Evolutionary conservation across 1,140 invertebrate genomes (phyloP), one percentile per base, ranked within the genome.

Genomic region (Apis dorsata): DNA sequence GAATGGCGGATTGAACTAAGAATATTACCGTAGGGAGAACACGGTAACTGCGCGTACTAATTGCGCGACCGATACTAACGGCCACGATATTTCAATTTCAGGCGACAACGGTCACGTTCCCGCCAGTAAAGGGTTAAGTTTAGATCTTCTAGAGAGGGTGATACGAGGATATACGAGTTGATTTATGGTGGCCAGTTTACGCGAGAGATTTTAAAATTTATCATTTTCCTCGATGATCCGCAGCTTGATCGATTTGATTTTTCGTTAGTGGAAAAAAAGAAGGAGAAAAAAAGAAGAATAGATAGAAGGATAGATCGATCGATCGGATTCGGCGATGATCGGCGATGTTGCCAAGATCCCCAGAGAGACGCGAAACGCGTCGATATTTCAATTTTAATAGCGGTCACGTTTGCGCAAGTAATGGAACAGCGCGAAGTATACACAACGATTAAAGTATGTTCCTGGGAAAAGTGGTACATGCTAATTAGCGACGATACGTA

Each of bases 1-100:
- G 49, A 83, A 72, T 44, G 34, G 72, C 55, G 19, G 74, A 69
- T 49, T 71, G 76, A 87, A 70, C 85, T 89, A 89, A 90, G 89
- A 86, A 90, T 87, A 87, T 90, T 81, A 81, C 83, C 87, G 68
- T 69, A 15, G 85, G 79, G 85, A 88, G 66, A 81, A 81, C 81
- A 74, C 75, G 78, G 83, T 89, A 90, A 90, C 81, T 81, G 79
- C 83, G 79, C 84, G 85, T 89, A 87, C 85, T 90, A 90, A 87
- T 86, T 86, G 77, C 69, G 66, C 51, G 68, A 66, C 28, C 63
- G 62, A 77, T 80, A 76, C 72, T 89, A 89, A 86, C 87, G 85
- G 71, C 69, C 86, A 21, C 75, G 60, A 59, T 87, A 85, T 81
- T 85, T 87, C 63, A 76, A 65, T 74, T 81, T 81, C 71, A 10